These are phyloP conservation scores for Aradophagus sp. DNA, from an alignment of 1,140 invertebrate genomes.

Conservation along the genomic window DNA sequence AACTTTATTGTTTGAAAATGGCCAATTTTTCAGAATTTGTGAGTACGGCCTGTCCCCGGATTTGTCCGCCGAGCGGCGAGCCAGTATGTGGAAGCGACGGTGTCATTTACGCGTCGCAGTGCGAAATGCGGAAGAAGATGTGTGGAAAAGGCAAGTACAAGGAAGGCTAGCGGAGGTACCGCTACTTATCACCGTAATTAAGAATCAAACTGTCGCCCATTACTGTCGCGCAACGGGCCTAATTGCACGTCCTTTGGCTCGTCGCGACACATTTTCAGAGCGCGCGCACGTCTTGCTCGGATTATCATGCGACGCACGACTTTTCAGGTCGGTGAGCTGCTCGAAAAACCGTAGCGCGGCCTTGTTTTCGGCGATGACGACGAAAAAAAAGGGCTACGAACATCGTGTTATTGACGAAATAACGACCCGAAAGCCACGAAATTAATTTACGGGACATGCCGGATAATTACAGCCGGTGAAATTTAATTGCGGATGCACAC, in stretches of 20 bases:
- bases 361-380: too few species aligned
- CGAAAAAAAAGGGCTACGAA: too few species aligned
- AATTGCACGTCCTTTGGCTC: slow-evolving; percentile 48
- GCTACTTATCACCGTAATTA: slow-evolving; percentile 59
- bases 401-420: slow-evolving; percentile 11
- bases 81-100: slow-evolving; percentile 92
- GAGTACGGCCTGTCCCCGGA: slow-evolving; percentile 82
- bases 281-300: slow-evolving; percentile 34
- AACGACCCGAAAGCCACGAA: slow-evolving; percentile 1
- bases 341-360: slow-evolving; percentile 10
- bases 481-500: not conserved
- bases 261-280: slow-evolving; percentile 41
- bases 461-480: not conserved
- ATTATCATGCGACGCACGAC: slow-evolving; percentile 20
- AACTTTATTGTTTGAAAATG: too few species aligned
- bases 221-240: slow-evolving; percentile 50
- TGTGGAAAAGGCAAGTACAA: slow-evolving; percentile 85
- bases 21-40: slow-evolving; percentile 74
- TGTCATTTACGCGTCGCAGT: slow-evolving; percentile 90
- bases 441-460: slow-evolving; percentile 4
- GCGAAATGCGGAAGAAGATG: slow-evolving; percentile 93
- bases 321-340: slow-evolving; percentile 10
- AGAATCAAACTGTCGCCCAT: slow-evolving; percentile 51
- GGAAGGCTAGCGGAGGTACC: slow-evolving; percentile 26
- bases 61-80: slow-evolving; percentile 85